Evolutionary conservation across 2,888 invertebrate genomes (phyloP).

Genomic region (Syrphus vitripennis): DNA sequence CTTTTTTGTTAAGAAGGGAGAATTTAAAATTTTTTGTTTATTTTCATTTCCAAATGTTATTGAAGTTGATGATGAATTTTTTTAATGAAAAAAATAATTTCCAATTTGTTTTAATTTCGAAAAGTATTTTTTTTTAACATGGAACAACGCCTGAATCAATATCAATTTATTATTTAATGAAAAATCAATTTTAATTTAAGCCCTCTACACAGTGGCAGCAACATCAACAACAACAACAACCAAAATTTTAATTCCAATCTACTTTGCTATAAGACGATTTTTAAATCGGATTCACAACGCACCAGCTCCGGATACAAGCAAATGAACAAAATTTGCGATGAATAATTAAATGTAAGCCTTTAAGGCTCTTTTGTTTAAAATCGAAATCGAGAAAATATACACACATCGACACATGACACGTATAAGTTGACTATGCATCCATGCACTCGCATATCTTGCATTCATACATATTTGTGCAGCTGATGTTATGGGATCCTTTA

Average conservation of each 20-base stretch:
- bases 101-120: background rate
- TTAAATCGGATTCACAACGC: background rate
- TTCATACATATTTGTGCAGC: background rate
- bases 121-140: background rate
- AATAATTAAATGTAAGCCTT: conserved; percentile 14
- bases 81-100: background rate
- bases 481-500: conserved; percentile 6
- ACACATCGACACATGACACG: background rate
- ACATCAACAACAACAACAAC: background rate
- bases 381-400: too few relatives aligned
- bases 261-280: background rate
- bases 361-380: conserved; percentile 4
- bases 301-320: background rate
- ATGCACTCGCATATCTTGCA: background rate
- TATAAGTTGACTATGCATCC: background rate
- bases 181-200: conserved; percentile 6
- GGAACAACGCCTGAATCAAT: background rate
- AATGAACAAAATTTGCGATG: conserved; percentile 1
- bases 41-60: background rate
- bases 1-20: background rate
- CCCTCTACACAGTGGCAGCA: background rate
- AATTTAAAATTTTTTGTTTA: background rate
- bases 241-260: background rate
- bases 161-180: background rate
- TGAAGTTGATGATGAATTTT: background rate